Evolutionary conservation across 2,888 invertebrate genomes (phyloP).

Genomic region (Axea sp.): DNA sequence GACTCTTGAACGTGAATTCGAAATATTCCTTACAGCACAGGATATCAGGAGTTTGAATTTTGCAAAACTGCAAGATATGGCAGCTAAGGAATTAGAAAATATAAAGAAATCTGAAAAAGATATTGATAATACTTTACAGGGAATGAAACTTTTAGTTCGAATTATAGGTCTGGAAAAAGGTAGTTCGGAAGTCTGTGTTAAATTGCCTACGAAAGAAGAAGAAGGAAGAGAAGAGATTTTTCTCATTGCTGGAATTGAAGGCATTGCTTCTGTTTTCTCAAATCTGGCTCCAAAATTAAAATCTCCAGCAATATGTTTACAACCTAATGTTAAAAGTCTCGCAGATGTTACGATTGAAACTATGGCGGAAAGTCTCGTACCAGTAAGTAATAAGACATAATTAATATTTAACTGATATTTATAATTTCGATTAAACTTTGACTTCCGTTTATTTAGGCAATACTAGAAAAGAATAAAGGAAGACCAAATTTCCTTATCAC

Average conservation of each 20-base stretch:
- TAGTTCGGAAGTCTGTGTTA: slow-evolving; percentile 64
- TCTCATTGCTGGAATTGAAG: slow-evolving; percentile 79
- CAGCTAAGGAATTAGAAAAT: slow-evolving; percentile 59
- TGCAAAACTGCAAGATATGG: slow-evolving; percentile 81
- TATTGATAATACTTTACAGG: slow-evolving; percentile 55
- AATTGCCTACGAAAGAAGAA: slow-evolving; percentile 65
- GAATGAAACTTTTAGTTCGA: slow-evolving; percentile 66
- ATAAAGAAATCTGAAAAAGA: neutral
- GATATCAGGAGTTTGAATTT: slow-evolving; percentile 91
- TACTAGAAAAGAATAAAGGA: slow-evolving; percentile 57
- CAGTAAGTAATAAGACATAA: slow-evolving; percentile 80
- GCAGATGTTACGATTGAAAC: slow-evolving; percentile 79
- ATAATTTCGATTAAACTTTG: neutral
- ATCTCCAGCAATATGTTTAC: slow-evolving; percentile 72
- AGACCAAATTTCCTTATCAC: slow-evolving; percentile 84
- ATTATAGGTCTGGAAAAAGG: slow-evolving; percentile 58
- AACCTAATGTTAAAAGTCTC: slow-evolving; percentile 73
- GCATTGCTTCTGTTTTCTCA: slow-evolving; percentile 72
- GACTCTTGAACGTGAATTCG: slow-evolving; percentile 92
- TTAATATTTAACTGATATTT: no score
- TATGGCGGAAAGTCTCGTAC: slow-evolving; percentile 81
- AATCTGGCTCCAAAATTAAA: slow-evolving; percentile 72
- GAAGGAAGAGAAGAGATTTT: slow-evolving; percentile 69
- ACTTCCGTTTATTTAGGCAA: neutral
- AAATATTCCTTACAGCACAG: slow-evolving; percentile 90